Base-by-base conservation (phyloP, 2,888 invertebrate genomes). In the Ommatoiulus sabulosus region DNA sequence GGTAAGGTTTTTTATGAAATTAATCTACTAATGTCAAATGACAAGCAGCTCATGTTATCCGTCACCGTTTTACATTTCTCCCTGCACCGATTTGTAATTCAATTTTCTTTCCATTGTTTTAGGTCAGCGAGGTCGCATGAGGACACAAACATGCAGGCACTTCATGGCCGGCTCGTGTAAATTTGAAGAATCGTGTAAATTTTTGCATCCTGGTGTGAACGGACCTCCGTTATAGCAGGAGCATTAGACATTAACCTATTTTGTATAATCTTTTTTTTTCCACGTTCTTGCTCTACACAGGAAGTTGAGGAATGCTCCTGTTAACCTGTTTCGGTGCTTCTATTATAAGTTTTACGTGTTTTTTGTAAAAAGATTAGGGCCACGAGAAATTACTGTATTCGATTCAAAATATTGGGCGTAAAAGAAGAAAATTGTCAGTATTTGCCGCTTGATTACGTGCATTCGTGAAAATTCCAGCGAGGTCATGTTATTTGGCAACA, bases 111-210 rank as follows among this genome's bases (percentile, higher is more conserved):
- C 6, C n/a, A 43, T 86, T 35, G 35, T 87, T 87, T 7, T 48
- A 87, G 87, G 48, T 46, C 46, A n/a, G 20, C 48, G 87, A 12
- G 72, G 87, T 63, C 43, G 63, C 24, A 12, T 35, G 43, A 5
- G 87, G 12, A 35, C 24, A 24, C 46, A 48, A 20, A 52, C 87
- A 15, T 97, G 97, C 92, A 95, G 96, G 92, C 96, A 96, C 92
- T 96, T 96, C 91, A 95, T 95, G 91, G 95, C 95, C 91, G 97
- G 97, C 0, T 96, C 95, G 90, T 97, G 97, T 93, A 94, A 96
- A 87, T 95, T 96, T 92, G 96, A 96, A 89, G 96, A 96, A 91
- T 95, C 95, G 91, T 98, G 97, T 93, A 95, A 95, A 88, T 97
- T 96, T 92, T 93, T 97, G 90, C 97, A 97, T 94, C 96, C 96